Percentiles rank a stretch among this genome's conserved stretches.
These are phyloP conservation scores for Phrynosoma platyrhinos DNA, from an alignment of 2,113 vertebrate species.

Conservation along the genomic window DNA sequence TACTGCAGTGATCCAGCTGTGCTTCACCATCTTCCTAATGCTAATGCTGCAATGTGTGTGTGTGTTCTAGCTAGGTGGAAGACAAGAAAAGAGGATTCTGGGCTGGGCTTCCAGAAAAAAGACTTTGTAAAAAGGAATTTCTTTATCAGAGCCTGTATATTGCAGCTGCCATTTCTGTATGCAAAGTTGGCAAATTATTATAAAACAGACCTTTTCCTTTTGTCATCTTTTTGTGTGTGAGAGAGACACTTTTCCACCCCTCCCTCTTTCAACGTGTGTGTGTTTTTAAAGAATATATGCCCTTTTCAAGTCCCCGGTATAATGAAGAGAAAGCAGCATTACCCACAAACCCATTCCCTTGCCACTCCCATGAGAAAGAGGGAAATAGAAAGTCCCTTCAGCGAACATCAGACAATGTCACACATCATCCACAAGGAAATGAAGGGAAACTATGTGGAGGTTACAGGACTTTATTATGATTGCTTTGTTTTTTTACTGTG, in stretches of 20 bases:
- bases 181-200: background rate
- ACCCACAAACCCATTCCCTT: background rate
- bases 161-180: background rate
- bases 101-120: background rate
- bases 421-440: slow-evolving; percentile 18
- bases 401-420: slow-evolving; percentile 27
- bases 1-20: too few species aligned
- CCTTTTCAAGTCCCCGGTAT: slow-evolving; percentile 23
- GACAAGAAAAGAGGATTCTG: background rate
- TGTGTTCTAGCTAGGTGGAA: too few species aligned
- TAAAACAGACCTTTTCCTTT: slow-evolving; percentile 40
- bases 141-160: background rate
- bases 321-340: slow-evolving; percentile 18
- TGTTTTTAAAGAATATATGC: background rate
- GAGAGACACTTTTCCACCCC: background rate
- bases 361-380: slow-evolving; percentile 29
- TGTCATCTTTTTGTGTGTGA: background rate
- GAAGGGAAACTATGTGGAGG: background rate
- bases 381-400: slow-evolving; percentile 11
- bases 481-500: slow-evolving; percentile 40
- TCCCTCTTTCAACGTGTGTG: background rate
- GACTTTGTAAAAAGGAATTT: too few species aligned
- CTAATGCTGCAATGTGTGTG: too few species aligned
- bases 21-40: too few species aligned
- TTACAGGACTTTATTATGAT: slow-evolving; percentile 10